Base-by-base conservation (phyloP, 2,888 invertebrate genomes). In the Drosophila conformis region DNA sequence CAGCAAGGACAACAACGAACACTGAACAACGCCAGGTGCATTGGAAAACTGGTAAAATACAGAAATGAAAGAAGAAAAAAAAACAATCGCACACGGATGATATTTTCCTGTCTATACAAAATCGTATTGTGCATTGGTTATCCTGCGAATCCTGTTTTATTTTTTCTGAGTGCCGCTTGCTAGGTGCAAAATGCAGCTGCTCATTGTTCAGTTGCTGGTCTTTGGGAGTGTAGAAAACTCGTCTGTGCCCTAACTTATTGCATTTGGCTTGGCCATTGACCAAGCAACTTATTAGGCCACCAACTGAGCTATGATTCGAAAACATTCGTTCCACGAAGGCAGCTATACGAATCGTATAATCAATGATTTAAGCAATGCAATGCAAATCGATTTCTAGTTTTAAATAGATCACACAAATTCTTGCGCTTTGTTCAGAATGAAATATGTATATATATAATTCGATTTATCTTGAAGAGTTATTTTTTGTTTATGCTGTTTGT, bases 131-230 rank as follows among this genome's bases (percentile, higher is more conserved):
- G 52, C 76, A 58, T 65, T 53, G 25, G 40, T 75, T 80, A 82
- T 85, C 84, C 87, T 76, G 71, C 62, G 13, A 68, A 82, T 78
- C 88, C 83, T 76, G 86, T 83, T 79, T 78, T 48, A 29, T 51
- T 25, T 70, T 38, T 42, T 21, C n/a, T 38, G 29, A 42, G 35
- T 5, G 53, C 67, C 13, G 54, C 27, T 53, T 13, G 54, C 21
- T 76, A 72, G 74, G 65, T 86, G 88, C 82, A 67, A 83, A 86
- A 64, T 76, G 87, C 87, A 87, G 87, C 87, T 87, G 87, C 76
- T 69, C 76, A 52, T 68, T 68, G 72, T 63, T 60, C 57, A 31
- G 5, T 18, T 25, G 15, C 38, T 52, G 36, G 25, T 42, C 59
- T 76, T 29, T 10, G 36, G 51, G 46, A 49, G 62, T 29, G 42